Evolutionary conservation across 2,888 invertebrate species (phyloP).

Genomic region (Apodemia mormo): DNA sequence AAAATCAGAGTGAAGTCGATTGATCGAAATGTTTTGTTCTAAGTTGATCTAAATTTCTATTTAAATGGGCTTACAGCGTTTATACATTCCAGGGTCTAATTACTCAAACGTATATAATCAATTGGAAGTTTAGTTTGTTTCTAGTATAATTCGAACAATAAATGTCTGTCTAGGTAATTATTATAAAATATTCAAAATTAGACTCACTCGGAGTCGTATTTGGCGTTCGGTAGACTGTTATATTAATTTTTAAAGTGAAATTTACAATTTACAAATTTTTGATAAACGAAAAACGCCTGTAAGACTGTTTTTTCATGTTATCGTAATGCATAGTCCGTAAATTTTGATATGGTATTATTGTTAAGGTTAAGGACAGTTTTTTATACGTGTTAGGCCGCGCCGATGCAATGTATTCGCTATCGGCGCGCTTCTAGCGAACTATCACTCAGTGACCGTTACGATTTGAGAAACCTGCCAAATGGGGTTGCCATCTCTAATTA

Average conservation of each 20-base stretch:
- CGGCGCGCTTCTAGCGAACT: slow-evolving; percentile 37
- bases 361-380: slow-evolving; percentile 61
- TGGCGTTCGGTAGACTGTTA: slow-evolving; percentile 55
- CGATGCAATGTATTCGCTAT: slow-evolving; percentile 8
- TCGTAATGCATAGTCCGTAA: slow-evolving; percentile 74
- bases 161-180: slow-evolving; percentile 15
- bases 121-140: not conserved
- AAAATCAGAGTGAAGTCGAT: not conserved
- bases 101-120: not conserved
- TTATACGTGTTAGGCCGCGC: slow-evolving; percentile 34
- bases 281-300: slow-evolving; percentile 62
- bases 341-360: slow-evolving; percentile 73
- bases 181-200: slow-evolving; percentile 35
- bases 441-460: slow-evolving; percentile 21
- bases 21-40: not conserved
- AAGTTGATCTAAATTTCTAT: not conserved
- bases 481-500: slow-evolving; percentile 25
- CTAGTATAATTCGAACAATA: slow-evolving; percentile 10
- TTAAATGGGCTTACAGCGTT: not conserved
- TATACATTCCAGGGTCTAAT: not conserved
- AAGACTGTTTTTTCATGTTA: slow-evolving; percentile 79
- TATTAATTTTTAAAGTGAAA: slow-evolving; percentile 61
- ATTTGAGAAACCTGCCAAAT: slow-evolving; percentile 5
- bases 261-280: slow-evolving; percentile 80
- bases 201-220: slow-evolving; percentile 40